phyloP scores from a whole-genome alignment of 2,113 vertebrate genomes.

The Zapus hudsonius region DNA sequence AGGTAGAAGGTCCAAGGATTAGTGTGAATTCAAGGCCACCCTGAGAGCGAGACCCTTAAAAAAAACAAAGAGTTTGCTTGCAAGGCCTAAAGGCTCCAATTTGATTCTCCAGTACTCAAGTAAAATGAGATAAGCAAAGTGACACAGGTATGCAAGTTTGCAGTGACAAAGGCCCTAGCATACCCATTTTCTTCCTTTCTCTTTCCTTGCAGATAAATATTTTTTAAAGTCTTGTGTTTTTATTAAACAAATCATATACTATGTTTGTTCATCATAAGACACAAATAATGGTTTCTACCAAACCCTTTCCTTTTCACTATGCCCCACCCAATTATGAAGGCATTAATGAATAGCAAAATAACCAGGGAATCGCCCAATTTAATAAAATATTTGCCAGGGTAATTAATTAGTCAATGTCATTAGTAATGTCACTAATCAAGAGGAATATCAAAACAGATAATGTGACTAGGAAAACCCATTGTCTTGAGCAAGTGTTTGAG shows the following conservation, averaged over 20 bases:
- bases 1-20: too few species aligned
- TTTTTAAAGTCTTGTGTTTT: background rate
- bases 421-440: background rate
- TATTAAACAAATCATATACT: background rate
- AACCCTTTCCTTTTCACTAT: background rate
- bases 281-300: background rate
- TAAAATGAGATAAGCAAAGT: too few species aligned
- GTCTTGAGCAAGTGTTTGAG: constrained; percentile 12
- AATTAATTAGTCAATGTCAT: background rate
- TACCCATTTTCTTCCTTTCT: too few species aligned
- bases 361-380: background rate
- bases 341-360: background rate
- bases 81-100: too few species aligned
- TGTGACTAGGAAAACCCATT: background rate
- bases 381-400: constrained; percentile 43
- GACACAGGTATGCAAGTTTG: too few species aligned
- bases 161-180: too few species aligned
- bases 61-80: too few species aligned
- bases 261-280: background rate
- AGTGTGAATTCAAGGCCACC: too few species aligned
- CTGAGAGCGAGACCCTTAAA: too few species aligned
- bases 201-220: too few species aligned
- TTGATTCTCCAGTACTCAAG: too few species aligned
- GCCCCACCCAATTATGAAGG: background rate
- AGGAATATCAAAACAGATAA: constrained; percentile 17